Conservation (phyloP, 2,888 invertebrate genomes). For the Parnassius orleans region DNA sequence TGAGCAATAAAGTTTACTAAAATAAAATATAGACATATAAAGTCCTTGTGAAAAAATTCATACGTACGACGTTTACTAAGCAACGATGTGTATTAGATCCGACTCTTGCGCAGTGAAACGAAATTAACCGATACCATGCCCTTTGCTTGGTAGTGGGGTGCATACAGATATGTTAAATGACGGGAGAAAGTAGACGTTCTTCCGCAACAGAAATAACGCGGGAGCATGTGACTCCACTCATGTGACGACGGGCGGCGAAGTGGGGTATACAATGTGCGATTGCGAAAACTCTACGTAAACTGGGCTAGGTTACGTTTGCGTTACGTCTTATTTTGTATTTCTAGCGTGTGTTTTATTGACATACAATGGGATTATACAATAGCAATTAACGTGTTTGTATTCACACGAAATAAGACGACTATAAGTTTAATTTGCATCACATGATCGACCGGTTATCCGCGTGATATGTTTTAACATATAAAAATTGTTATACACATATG, state of each 20-base stretch:
- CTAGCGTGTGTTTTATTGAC: slow-evolving; percentile 52
- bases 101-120: too few relatives aligned
- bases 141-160: slow-evolving; percentile 35
- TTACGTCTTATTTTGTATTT: slow-evolving; percentile 52
- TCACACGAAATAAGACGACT: slow-evolving; percentile 15
- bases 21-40: too few relatives aligned
- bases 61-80: too few relatives aligned
- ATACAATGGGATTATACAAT: slow-evolving; percentile 50
- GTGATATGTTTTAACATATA: slow-evolving; percentile 1
- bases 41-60: too few relatives aligned
- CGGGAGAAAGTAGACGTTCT: slow-evolving; percentile 55
- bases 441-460: slow-evolving; percentile 30
- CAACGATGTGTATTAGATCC: too few relatives aligned
- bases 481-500: not conserved
- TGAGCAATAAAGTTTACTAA: too few relatives aligned
- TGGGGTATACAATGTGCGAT: slow-evolving; percentile 45
- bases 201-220: slow-evolving; percentile 54
- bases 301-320: slow-evolving; percentile 47
- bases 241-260: slow-evolving; percentile 43
- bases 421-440: slow-evolving; percentile 26
- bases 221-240: slow-evolving; percentile 56
- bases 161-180: slow-evolving; percentile 39
- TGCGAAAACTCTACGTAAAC: slow-evolving; percentile 54
- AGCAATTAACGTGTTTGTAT: slow-evolving; percentile 44
- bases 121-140: slow-evolving; percentile 26